Base-by-base conservation (phyloP, 2,888 invertebrate genomes). In the Chymomyza caudatula region DNA sequence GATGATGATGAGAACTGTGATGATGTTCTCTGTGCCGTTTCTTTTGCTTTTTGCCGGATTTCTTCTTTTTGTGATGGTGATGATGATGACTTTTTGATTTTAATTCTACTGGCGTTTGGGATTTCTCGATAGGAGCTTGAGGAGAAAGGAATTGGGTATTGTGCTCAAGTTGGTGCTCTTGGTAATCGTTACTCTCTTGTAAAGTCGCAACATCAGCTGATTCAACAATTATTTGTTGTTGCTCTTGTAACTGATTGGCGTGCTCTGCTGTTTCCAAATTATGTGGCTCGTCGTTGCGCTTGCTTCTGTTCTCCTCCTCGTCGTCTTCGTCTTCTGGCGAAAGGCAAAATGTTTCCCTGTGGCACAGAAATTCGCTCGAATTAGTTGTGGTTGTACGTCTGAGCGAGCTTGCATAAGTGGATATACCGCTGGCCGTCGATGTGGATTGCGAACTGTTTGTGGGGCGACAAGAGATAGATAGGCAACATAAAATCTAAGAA, bases 291-390 rank as follows among this genome's bases (percentile, higher is more conserved):
- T 85, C 87, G 51, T 13, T 5, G 57, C 15, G 42, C 58, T 13
- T 67, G 63, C 11, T 52, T 49, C 17, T 44, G 23, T 64, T 13
- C 11, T 59, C 63, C 65, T 8, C 70, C 71, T 1, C 65, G 13
- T 85, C 76, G 52, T 88, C 82, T 59, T 88, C 87, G 67, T 86
- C 87, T 73, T 89, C 90, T 53, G 90, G 89, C 60, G 90, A 87
- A 54, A 90, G 73, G 71, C 90, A 90, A 78, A 90, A 90, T 53
- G 89, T 90, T 78, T 90, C 90, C 75, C 89, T 88, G 84, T 90
- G 89, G 74, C 88, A 89, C 75, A 90, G 79, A 87, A 90, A 90
- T 83, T 90, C 90, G 85, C 89, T 90, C 67, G 90, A 89, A 83
- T 89, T 89, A 72, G 88, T 88, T 73, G 90, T 89, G 71, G 89